Percentiles rank a stretch among this genome's conserved stretches.
These are phyloP conservation scores for Diabrotica undecimpunctata DNA, from an alignment of 1,140 invertebrate species.

Conservation along the genomic window DNA sequence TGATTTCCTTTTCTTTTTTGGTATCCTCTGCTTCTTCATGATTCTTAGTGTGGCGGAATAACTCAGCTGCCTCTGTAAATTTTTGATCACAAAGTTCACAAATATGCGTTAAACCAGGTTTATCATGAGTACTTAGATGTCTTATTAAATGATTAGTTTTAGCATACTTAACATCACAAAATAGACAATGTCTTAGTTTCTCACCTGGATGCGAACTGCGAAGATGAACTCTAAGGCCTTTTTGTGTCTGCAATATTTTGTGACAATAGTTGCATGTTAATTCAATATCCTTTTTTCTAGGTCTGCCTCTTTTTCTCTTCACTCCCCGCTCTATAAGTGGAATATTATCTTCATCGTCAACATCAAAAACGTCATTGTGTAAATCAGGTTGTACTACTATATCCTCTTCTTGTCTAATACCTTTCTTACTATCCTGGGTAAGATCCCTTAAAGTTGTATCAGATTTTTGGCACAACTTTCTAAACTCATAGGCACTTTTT, in stretches of 20 bases:
- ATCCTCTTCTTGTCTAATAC: slow-evolving; percentile 26
- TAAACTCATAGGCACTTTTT: slow-evolving; percentile 47
- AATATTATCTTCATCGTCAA: slow-evolving; percentile 39
- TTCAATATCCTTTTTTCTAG: slow-evolving; percentile 21
- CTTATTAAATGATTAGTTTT: slow-evolving; percentile 38
- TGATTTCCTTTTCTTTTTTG: slow-evolving; percentile 27
- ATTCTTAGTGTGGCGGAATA: slow-evolving; percentile 31
- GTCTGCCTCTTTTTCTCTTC: slow-evolving; percentile 29
- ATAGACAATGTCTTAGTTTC: slow-evolving; percentile 35
- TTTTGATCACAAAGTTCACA: slow-evolving; percentile 35
- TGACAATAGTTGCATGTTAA: slow-evolving; percentile 39
- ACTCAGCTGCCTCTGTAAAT: slow-evolving; percentile 29
- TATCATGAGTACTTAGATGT: slow-evolving; percentile 37
- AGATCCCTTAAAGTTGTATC: slow-evolving; percentile 53
- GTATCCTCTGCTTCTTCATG: slow-evolving; percentile 27
- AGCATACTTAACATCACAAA: slow-evolving; percentile 40
- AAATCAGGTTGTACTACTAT: slow-evolving; percentile 43
- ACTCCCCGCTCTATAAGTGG: slow-evolving; percentile 27
- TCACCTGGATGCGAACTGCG: slow-evolving; percentile 44
- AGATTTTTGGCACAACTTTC: slow-evolving; percentile 48
- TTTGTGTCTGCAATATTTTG: slow-evolving; percentile 37
- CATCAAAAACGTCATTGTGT: slow-evolving; percentile 28
- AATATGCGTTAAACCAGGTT: slow-evolving; percentile 30
- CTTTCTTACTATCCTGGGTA: slow-evolving; percentile 25
- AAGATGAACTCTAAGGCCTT: slow-evolving; percentile 38